Evolutionary conservation across 2,797 vertebrate species (phyloP), one percentile per base, ranked within the genome.

Genomic region (Rhinichthys osculus): DNA sequence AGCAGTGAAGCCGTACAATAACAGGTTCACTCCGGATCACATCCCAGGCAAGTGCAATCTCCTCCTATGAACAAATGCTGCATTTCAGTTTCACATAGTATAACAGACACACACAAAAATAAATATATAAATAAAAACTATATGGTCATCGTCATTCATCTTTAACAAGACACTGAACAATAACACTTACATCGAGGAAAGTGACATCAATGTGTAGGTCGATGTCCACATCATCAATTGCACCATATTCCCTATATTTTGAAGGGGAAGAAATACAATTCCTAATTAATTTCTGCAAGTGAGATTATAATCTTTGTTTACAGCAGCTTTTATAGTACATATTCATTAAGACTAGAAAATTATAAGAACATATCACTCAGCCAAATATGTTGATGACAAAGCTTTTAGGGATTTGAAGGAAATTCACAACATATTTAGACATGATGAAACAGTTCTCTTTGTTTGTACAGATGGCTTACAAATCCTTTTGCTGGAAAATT

Each of bases 211-310:
- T 96, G 92, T 97, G 96, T 87, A 97, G 94, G 93, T 97, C 97
- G 91, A 97, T 97, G 93, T 97, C 97, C 91, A 97, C 97, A 92
- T 97, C 97, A 94, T 97, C 97, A 93, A 97, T 97, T 92, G 96
- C 96, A 95, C 96, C 97, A 91, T 97, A 97, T 96, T 97, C 97
- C 96, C 97, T 97, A 92, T 88, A 87, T 71, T 83, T 47, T 17
- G 23, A 30, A 27, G 5, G 67, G 11, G 7, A 92, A 93, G 92
- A 14, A 91, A 93, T 92, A 80, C 5, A 59, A 8, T 77, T 85
- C 19, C 21, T 38, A 27, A 64, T 14, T 54, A 1, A 40, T 62
- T 62, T 27, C 2, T 44, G 16, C 17, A 33, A 16, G 17, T 62
- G 54, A 73, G 5, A 81, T 16, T 59, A 16, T 5, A 33, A 40